These are phyloP conservation scores for Chaetodon auriga DNA, from an alignment of 2,113 vertebrate species.

Conservation along the genomic window DNA sequence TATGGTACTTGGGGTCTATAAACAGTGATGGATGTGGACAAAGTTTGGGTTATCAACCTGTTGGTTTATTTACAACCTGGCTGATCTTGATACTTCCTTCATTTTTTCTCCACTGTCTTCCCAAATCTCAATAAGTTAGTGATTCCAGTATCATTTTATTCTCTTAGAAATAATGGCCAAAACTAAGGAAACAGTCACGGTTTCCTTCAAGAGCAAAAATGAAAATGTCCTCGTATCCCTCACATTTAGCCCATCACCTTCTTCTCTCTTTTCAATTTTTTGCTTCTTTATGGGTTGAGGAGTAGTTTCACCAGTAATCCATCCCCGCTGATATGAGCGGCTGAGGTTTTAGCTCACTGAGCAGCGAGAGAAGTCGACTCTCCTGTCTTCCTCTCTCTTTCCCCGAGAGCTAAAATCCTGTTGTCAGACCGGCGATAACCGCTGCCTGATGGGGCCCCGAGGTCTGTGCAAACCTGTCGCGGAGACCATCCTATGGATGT, in stretches of 20 bases:
- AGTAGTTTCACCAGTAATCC: conserved; percentile 60
- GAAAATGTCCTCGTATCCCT: conserved; percentile 8
- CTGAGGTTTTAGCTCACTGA: conserved; percentile 56
- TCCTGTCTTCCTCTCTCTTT: conserved; percentile 22
- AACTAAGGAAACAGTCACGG: neutral
- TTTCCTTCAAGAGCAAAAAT: conserved; percentile 4
- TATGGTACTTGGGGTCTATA: no score
- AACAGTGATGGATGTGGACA: no score
- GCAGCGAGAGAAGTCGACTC: conserved; percentile 34
- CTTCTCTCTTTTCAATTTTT: conserved; percentile 42
- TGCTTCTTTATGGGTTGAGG: conserved; percentile 27
- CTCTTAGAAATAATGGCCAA: neutral
- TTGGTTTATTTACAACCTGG: no score
- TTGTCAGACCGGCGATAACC: conserved; percentile 50
- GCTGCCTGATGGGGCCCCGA: conserved; percentile 33
- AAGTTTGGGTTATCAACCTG: no score
- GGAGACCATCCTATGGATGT: conserved; percentile 39
- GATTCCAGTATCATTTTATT: neutral
- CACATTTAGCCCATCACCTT: conserved; percentile 9
- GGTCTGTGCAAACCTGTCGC: conserved; percentile 50
- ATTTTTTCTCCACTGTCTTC: no score
- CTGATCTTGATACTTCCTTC: no score
- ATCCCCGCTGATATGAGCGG: conserved; percentile 52
- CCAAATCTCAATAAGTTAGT: neutral
- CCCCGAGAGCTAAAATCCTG: conserved; percentile 48